phyloP scores from a whole-genome alignment of 1,140 invertebrate species.

The Panagrolaimus sp. region DNA sequence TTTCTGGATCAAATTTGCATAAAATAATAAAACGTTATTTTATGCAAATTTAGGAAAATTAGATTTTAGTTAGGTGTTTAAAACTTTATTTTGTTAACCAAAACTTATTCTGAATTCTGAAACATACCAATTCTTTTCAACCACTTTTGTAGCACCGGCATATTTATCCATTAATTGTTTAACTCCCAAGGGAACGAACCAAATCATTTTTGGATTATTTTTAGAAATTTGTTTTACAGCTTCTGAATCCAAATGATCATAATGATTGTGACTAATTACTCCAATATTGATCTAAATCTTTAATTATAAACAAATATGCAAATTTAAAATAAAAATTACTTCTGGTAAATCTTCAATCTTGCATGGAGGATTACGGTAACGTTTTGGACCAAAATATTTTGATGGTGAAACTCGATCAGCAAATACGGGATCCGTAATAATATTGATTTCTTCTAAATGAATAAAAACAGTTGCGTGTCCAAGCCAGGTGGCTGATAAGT shows the following conservation, averaged over 20 bases:
- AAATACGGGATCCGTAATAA: constrained; percentile 47
- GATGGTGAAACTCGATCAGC: constrained; percentile 29
- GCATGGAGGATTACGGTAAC: constrained; percentile 40
- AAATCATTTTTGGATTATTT: constrained; percentile 37
- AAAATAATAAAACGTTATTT: constrained; percentile 12
- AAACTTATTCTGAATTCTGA: too few species aligned
- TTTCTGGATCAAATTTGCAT: too few species aligned
- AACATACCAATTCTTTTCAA: too few species aligned
- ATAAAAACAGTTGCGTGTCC: constrained; percentile 45
- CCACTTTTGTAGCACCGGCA: constrained; percentile 19
- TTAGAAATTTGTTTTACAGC: constrained; percentile 32
- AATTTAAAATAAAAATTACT: too few species aligned
- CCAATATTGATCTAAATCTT: constrained; percentile 34
- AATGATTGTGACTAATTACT: constrained; percentile 47
- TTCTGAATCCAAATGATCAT: constrained; percentile 41
- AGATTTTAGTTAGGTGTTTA: too few species aligned
- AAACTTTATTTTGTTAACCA: too few species aligned
- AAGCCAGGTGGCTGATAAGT: constrained; percentile 26
- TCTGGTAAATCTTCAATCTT: constrained; percentile 40
- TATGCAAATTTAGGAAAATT: too few species aligned
- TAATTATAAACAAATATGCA: too few species aligned
- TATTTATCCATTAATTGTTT: constrained; percentile 24
- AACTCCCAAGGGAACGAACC: constrained; percentile 44
- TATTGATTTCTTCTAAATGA: constrained; percentile 32
- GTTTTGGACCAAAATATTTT: constrained; percentile 27